Percentiles rank a stretch among this genome's conserved stretches.
Conservation (phyloP, 2,888 invertebrate species). For the Mechanitis messenoides region DNA sequence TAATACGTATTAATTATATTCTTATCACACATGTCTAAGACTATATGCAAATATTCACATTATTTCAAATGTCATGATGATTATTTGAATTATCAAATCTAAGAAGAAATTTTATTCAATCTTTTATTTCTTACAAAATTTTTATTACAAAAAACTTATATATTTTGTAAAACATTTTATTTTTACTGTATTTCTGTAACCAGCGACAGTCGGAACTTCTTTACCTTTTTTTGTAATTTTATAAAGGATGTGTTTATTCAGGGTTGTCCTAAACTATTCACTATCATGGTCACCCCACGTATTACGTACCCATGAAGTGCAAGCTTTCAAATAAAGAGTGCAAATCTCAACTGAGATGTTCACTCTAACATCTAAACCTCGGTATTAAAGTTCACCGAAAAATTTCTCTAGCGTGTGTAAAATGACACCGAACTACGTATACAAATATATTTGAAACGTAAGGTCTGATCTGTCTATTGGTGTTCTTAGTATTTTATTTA, state of each 20-base stretch:
- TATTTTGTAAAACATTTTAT: too few relatives aligned
- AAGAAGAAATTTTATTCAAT: too few relatives aligned
- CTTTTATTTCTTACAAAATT: too few relatives aligned
- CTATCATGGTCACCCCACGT: slow-evolving; percentile 19
- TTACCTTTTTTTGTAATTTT: background rate
- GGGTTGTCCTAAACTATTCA: background rate
- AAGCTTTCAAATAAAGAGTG: slow-evolving; percentile 35
- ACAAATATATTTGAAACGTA: background rate
- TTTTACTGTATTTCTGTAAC: too few relatives aligned
- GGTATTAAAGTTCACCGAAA: slow-evolving; percentile 6
- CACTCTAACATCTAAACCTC: slow-evolving; percentile 16
- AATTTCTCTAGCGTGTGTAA: background rate
- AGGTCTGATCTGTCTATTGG: background rate
- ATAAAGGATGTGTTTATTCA: background rate
- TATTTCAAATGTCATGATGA: too few relatives aligned
- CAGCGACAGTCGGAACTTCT: too few relatives aligned
- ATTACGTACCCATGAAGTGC: slow-evolving; percentile 34
- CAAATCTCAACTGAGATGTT: slow-evolving; percentile 25
- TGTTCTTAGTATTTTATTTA: too few relatives aligned
- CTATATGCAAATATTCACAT: too few relatives aligned
- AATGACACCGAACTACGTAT: background rate
- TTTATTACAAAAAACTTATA: too few relatives aligned
- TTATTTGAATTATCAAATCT: too few relatives aligned
- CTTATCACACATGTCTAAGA: too few relatives aligned
- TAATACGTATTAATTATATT: too few relatives aligned